phyloP scores from a whole-genome alignment of 2,797 vertebrate genomes.

The Lepilemur septentrionalis region DNA sequence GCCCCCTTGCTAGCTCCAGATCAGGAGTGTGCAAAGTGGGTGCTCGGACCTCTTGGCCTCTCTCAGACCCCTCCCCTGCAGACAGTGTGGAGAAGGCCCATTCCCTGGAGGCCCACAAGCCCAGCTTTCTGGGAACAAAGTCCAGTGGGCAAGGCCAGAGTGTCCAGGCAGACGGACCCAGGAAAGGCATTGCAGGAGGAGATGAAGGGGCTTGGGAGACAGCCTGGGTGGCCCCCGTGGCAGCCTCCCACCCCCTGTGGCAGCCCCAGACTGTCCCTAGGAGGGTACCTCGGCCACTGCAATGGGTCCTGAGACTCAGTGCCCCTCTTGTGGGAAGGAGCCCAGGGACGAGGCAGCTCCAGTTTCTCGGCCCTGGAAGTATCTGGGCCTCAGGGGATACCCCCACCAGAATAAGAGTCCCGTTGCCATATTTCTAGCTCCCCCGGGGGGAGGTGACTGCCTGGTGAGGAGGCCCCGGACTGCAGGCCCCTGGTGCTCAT shows the following conservation, averaged over 20 bases:
- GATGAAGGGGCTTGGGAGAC: not conserved
- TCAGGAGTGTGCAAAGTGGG: not conserved
- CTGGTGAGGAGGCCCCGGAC: too few species aligned
- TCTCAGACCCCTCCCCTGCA: not conserved
- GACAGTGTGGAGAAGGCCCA: not conserved
- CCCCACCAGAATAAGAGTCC: not conserved
- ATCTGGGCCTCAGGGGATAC: not conserved
- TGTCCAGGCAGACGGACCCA: slow-evolving; percentile 73
- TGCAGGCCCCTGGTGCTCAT: not conserved
- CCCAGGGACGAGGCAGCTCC: not conserved
- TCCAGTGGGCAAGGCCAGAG: not conserved
- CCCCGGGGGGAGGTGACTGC: fast-evolving
- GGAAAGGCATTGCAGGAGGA: slow-evolving; percentile 24
- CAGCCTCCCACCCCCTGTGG: not conserved
- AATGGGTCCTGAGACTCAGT: fast-evolving
- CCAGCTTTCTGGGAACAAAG: not conserved
- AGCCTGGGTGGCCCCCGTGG: not conserved
- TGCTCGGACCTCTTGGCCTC: not conserved
- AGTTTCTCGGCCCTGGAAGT: not conserved
- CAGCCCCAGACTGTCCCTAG: too few species aligned
- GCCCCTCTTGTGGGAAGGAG: not conserved
- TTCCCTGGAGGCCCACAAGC: not conserved
- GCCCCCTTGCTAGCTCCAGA: not conserved
- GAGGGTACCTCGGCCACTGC: too few species aligned
- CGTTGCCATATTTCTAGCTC: fast-evolving